These are phyloP conservation scores for Atherix ibis DNA, from an alignment of 2,888 invertebrate genomes.

Conservation along the genomic window DNA sequence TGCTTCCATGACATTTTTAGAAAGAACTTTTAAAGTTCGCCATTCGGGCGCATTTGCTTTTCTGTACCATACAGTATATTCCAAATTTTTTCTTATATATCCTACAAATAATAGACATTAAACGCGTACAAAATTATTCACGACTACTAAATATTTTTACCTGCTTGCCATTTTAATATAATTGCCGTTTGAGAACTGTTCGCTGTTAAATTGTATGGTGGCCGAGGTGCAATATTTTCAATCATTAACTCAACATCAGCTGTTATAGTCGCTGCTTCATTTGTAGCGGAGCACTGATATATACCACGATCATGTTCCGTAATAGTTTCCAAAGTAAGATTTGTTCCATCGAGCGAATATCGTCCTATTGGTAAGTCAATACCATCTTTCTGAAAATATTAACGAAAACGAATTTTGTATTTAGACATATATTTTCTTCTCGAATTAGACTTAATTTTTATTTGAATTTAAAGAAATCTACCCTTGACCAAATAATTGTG, in stretches of 20 bases:
- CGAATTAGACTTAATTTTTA: background rate
- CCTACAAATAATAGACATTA: constrained; percentile 32
- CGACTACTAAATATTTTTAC: constrained; percentile 18
- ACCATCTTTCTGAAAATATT: constrained; percentile 50
- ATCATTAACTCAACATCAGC: constrained; percentile 67
- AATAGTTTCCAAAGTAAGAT: constrained; percentile 68
- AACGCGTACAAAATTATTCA: background rate
- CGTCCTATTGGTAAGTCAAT: constrained; percentile 50
- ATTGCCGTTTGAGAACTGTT: constrained; percentile 54
- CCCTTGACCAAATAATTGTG: constrained; percentile 51
- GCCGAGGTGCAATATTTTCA: constrained; percentile 76
- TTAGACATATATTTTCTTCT: constrained; percentile 11
- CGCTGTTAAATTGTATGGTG: constrained; percentile 74
- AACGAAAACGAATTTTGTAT: background rate
- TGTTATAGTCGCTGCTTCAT: constrained; percentile 73
- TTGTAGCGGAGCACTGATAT: constrained; percentile 68
- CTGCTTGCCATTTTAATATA: constrained; percentile 67
- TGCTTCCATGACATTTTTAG: constrained; percentile 56
- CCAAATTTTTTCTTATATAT: constrained; percentile 55
- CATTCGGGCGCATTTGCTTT: constrained; percentile 60
- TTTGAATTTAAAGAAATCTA: constrained; percentile 20
- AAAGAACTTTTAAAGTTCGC: constrained; percentile 63
- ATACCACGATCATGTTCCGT: constrained; percentile 75
- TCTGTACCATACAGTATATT: constrained; percentile 78
- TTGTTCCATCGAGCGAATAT: constrained; percentile 50